Conservation (phyloP, 1,140 invertebrate genomes). For the Habropoda laboriosa region DNA sequence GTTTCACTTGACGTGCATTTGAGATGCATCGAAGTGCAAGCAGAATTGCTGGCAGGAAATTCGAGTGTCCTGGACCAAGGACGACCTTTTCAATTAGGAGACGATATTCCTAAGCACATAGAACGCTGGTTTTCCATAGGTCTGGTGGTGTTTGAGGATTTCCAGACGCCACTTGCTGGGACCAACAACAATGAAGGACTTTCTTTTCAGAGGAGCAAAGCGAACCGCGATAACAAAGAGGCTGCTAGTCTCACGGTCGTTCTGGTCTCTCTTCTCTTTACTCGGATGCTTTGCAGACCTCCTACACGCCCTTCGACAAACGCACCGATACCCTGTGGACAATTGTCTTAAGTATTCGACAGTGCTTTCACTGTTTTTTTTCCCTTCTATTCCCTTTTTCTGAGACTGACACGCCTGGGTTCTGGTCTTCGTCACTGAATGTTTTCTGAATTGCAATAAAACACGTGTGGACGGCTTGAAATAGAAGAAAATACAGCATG, state of each 20-base stretch:
- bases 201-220: slow-evolving; percentile 32
- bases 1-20: background rate
- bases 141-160: slow-evolving; percentile 39
- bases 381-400: background rate
- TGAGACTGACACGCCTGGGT: background rate
- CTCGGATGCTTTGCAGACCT: slow-evolving; percentile 35
- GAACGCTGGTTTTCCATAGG: slow-evolving; percentile 2
- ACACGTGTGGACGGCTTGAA: too few species aligned
- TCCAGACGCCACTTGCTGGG: slow-evolving; percentile 53
- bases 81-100: slow-evolving; percentile 23
- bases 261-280: slow-evolving; percentile 1
- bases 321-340: slow-evolving; percentile 1
- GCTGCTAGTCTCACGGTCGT: slow-evolving; percentile 12
- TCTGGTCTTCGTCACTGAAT: background rate
- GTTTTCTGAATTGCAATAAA: too few species aligned
- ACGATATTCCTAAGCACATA: slow-evolving; percentile 40
- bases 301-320: background rate
- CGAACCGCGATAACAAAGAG: slow-evolving; percentile 36
- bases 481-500: too few species aligned
- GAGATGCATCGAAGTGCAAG: background rate
- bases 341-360: slow-evolving; percentile 8
- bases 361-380: background rate
- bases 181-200: slow-evolving; percentile 37
- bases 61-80: background rate
- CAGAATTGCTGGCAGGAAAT: background rate